Base-by-base conservation (phyloP, 2,113 vertebrate species). In the Aegotheles bennettii region DNA sequence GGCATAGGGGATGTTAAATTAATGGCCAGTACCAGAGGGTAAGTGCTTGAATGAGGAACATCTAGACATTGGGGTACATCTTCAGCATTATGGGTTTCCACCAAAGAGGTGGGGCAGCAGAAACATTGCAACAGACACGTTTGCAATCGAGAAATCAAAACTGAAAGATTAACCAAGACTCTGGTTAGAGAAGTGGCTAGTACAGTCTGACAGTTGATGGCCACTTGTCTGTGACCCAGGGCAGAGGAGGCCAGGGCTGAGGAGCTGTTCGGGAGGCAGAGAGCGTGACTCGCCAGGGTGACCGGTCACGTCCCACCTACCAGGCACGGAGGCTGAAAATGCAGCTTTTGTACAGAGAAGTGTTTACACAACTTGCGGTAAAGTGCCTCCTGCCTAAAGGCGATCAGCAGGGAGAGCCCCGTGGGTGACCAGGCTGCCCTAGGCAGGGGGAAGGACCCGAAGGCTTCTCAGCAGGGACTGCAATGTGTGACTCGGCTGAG, bases 381-480 rank as follows among this genome's bases (percentile, higher is more conserved):
- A 76, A 73, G 71, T 1, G 19, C 59, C 61, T 16, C 24, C 76
- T 29, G 73, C 85, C 61, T 0, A 69, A 28, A 36, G 19, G n/a
- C n/a, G n/a, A n/a, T 2, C 4, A 0, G 4, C 35, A 3, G 56
- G 69, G 88, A 23, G 26, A 54, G 16, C 43, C 2, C 4, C 54
- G 3, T 1, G 2, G 16, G n/a, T 5, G 9, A 3, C 1, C 8
- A 4, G 35, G 29, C 35, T 43, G 20, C 28, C 17, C 42, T 38
- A 0, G 50, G 33, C 3, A 59, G 16, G 21, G 19, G n/a, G 31
- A 28, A 33, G 13, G 33, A 8, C 31, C 47, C 3, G 8, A 24
- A 2, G 79, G 21, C 33, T 68, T 48, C 36, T 24, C 8, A 10
- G 63, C 19, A 8, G 36, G 38, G 25, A 5, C 36, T 63, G 19